Conservation (phyloP, 2,113 vertebrate species). For the Hyperoodon ampullatus region DNA sequence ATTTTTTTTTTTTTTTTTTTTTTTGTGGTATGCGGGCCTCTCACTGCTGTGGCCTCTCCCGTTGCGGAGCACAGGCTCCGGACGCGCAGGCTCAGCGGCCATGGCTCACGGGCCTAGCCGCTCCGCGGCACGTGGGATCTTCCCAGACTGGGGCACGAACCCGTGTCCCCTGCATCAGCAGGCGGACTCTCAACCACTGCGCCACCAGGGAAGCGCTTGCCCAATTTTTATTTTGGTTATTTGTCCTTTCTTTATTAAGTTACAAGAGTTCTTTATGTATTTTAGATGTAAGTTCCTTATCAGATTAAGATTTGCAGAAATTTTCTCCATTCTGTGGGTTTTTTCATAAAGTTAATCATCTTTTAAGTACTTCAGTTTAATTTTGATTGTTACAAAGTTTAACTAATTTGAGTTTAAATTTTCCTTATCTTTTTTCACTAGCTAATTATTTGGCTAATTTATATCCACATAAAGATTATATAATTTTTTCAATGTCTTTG, state of each 20-base stretch:
- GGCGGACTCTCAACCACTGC: no score
- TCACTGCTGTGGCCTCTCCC: no score
- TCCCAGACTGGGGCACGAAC: no score
- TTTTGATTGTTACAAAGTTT: neutral
- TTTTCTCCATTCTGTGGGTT: neutral
- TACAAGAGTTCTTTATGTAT: neutral
- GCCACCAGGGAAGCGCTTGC: neutral
- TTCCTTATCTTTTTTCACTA: neutral
- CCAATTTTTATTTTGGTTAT: neutral
- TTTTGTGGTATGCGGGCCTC: no score
- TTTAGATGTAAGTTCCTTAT: neutral
- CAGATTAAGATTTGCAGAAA: neutral
- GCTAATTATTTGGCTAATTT: slow-evolving; percentile 24
- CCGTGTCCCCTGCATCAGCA: no score
- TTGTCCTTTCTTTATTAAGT: neutral
- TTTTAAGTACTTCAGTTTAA: neutral
- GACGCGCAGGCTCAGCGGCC: no score
- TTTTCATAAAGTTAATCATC: neutral
- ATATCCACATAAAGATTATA: neutral
- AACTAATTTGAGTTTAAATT: neutral
- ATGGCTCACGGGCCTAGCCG: no score
- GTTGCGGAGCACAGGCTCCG: no score
- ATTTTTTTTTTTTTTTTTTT: neutral
- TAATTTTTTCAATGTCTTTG: slow-evolving; percentile 21
- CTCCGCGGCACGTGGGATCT: no score